Base-by-base conservation (phyloP, 2,797 vertebrate genomes). In the Limnodromus scolopaceus region DNA sequence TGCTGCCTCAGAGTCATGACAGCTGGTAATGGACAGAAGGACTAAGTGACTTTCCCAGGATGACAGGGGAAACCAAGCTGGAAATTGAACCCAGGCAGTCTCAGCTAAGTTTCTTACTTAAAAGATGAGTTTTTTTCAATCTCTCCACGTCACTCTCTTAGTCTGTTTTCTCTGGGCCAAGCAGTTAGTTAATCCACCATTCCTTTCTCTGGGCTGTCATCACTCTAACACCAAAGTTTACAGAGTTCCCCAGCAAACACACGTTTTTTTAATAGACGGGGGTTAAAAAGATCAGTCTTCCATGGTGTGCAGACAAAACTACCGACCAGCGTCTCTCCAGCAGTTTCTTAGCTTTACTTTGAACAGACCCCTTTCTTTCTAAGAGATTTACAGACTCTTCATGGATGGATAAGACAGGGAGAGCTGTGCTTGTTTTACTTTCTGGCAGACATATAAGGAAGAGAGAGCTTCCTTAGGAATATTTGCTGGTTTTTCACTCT, bases 201-300 rank as follows among this genome's bases (percentile, higher is more conserved):
- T 6, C 13, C 30, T 81, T 84, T 87, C n/a, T 78, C 55, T 32
- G 13, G 9, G 15, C 24, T 72, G 27, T 36, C 25, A 9, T 81
- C 55, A 13, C 10, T 69, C 20, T 58, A 72, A 66, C 12, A 58
- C 16, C 38, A 51, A 77, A 85, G 25, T 58, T 75, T 38, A 68
- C 12, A 11, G 5, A 61, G 19, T 8, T 78, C 14, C 41, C 23
- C 25, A 77, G 43, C 3, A 82, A 79, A 89, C 2, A 1, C 36
- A 23, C 1, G 3, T 27, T n/a, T 32, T 41, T 34, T 39, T 10
- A 5, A 23, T n/a, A 46, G 45, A 30, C 1, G 11, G 3, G 20
- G 8, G 3, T 65, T 70, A 39, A 45, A 93, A 93, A 68, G 11
- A 32, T 9, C 9, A 32, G 6, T 76, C 36, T 81, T 57, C 41